Evolutionary conservation across 2,113 vertebrate species (phyloP).

Genomic region (Chionomys nivalis): DNA sequence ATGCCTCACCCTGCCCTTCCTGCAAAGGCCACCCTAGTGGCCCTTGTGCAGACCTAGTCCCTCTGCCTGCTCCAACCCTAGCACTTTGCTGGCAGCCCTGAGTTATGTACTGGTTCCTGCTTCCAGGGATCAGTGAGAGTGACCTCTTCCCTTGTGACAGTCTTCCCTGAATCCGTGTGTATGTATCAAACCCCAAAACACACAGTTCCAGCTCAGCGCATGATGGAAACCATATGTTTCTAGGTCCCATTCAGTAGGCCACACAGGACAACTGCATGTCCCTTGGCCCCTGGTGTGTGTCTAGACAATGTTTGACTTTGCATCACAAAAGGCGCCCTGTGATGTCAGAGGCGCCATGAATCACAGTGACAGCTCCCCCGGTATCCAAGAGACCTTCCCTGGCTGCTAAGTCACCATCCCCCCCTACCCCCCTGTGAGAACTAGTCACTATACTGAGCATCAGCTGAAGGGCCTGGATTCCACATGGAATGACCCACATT

Average conservation of each 20-base stretch:
- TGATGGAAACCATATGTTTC: neutral
- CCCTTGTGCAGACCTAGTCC: neutral
- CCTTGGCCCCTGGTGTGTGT: neutral
- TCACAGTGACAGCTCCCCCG: conserved; percentile 62
- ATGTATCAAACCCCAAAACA: neutral
- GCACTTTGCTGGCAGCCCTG: fast-evolving
- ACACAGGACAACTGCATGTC: neutral
- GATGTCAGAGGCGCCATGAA: conserved; percentile 71
- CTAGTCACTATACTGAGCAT: conserved; percentile 78
- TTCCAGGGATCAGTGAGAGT: neutral
- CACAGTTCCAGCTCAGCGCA: neutral
- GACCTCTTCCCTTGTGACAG: neutral
- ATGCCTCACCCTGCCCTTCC: fast-evolving
- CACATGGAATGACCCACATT: conserved; percentile 83
- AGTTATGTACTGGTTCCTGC: fast-evolving
- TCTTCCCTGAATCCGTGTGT: neutral
- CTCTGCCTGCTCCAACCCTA: fast-evolving
- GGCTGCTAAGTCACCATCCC: conserved; percentile 83
- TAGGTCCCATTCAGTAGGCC: too few relatives aligned
- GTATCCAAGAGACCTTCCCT: conserved; percentile 85
- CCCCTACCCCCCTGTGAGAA: conserved; percentile 84
- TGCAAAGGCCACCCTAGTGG: neutral
- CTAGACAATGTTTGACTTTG: conserved; percentile 2
- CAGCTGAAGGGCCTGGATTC: neutral
- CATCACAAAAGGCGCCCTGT: conserved; percentile 65